Conservation (phyloP, 1,140 invertebrate species). For the Micrasema longulum region DNA sequence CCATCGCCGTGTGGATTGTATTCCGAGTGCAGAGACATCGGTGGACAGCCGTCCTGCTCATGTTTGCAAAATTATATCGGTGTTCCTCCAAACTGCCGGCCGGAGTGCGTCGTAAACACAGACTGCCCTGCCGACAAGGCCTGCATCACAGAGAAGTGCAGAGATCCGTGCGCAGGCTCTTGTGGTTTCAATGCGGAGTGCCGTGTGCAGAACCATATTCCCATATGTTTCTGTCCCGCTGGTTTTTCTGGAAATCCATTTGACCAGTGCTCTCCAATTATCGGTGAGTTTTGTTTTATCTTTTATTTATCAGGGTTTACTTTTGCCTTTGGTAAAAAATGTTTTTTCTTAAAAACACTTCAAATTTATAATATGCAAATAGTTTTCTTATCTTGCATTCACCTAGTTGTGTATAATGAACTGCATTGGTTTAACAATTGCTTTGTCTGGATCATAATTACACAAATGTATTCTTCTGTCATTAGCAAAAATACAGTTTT, state of each 20-base stretch:
- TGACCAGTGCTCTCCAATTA: slow-evolving; percentile 67
- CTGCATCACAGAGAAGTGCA: slow-evolving; percentile 83
- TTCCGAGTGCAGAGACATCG: slow-evolving; percentile 74
- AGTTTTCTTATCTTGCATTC: too few relatives aligned
- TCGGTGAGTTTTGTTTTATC: slow-evolving; percentile 58
- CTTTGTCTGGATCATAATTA: too few relatives aligned
- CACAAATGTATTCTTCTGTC: too few relatives aligned
- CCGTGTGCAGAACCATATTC: slow-evolving; percentile 81
- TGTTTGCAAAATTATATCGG: slow-evolving; percentile 77
- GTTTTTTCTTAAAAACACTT: too few relatives aligned
- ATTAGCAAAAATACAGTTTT: too few relatives aligned
- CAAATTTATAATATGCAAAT: too few relatives aligned
- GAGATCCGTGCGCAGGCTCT: slow-evolving; percentile 83
- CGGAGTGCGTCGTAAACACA: slow-evolving; percentile 70
- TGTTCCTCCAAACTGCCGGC: slow-evolving; percentile 77
- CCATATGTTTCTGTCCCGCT: slow-evolving; percentile 78
- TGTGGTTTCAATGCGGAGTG: slow-evolving; percentile 84
- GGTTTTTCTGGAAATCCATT: slow-evolving; percentile 83
- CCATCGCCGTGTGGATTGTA: slow-evolving; percentile 86
- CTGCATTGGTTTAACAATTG: too few relatives aligned
- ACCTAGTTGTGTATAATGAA: too few relatives aligned
- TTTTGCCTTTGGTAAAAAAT: too few relatives aligned
- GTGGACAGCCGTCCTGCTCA: slow-evolving; percentile 74
- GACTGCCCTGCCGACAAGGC: slow-evolving; percentile 82
- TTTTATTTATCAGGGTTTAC: slow-evolving; percentile 6